These are phyloP conservation scores for Arothron firmamentum DNA, from an alignment of 2,113 vertebrate species.

Conservation along the genomic window DNA sequence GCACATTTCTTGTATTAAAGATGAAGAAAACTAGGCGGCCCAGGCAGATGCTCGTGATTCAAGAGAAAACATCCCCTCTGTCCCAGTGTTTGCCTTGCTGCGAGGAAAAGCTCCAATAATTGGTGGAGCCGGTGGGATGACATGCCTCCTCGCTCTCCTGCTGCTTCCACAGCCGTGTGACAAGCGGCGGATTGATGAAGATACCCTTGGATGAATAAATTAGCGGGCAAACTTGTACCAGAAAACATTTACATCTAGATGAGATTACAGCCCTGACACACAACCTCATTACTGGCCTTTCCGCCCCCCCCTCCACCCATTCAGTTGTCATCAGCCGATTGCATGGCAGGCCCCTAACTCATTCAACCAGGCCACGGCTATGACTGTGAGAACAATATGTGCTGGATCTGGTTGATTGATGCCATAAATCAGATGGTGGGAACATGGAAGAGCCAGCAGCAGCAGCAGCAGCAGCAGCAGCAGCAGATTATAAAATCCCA, in stretches of 20 bases:
- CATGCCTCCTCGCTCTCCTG: neutral
- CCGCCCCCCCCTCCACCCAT: neutral
- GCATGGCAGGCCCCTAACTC: slow-evolving; percentile 24
- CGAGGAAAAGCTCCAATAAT: slow-evolving; percentile 9
- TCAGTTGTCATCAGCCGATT: slow-evolving; percentile 37
- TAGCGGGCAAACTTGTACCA: slow-evolving; percentile 39
- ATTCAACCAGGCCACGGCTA: slow-evolving; percentile 26
- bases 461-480: slow-evolving; percentile 11
- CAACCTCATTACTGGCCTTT: slow-evolving; percentile 52
- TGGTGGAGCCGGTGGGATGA: neutral
- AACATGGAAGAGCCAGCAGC: slow-evolving; percentile 14
- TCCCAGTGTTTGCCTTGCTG: slow-evolving; percentile 3
- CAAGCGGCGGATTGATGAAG: slow-evolving; percentile 45
- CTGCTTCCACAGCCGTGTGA: slow-evolving; percentile 1
- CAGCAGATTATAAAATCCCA: slow-evolving; percentile 24
- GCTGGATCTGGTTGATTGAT: slow-evolving; percentile 37
- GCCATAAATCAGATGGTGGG: slow-evolving; percentile 34
- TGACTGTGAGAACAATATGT: slow-evolving; percentile 46
- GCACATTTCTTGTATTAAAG: slow-evolving; percentile 66
- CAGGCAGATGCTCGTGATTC: too few relatives aligned
- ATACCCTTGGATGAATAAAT: slow-evolving; percentile 62
- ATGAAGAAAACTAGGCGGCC: slow-evolving; percentile 46
- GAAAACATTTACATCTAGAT: slow-evolving; percentile 64
- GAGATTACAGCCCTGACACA: slow-evolving; percentile 47
- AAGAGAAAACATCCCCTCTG: too few relatives aligned